Evolutionary conservation across 1,140 invertebrate species (phyloP), one percentile per base, ranked within the genome.

Genomic region (Halesus radiatus): DNA sequence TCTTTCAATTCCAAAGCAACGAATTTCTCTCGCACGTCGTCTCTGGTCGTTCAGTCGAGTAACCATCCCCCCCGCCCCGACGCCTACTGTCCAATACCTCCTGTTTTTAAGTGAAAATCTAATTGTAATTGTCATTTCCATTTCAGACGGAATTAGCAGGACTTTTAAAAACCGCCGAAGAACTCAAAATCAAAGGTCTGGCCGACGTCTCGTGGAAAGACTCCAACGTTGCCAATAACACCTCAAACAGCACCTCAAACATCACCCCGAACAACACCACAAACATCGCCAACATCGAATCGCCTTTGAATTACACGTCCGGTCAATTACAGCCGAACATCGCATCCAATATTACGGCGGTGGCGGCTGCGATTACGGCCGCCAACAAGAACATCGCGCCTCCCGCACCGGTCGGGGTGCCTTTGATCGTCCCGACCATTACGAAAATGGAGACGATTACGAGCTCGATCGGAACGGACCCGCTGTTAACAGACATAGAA

Each of bases 81-180:
- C n/a, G n/a, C n/a, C n/a, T n/a, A n/a, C n/a, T n/a, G n/a, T n/a
- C n/a, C n/a, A n/a, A n/a, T n/a, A n/a, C n/a, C n/a, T n/a, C n/a
- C n/a, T n/a, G n/a, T n/a, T n/a, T n/a, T n/a, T n/a, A n/a, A n/a
- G n/a, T n/a, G n/a, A n/a, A n/a, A n/a, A n/a, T n/a, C n/a, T n/a
- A n/a, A n/a, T n/a, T n/a, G n/a, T 29, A 5, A 29, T 29, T 13
- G 13, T 45, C 62, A 29, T 66, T 66, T 66, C 16, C 37, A 8
- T 68, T 68, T 68, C 70, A 96, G 94, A 94, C 94, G 68, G 94
- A 95, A 86, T 87, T 98, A 64, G 94, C 95, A 16, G 96, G 95
- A 32, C 88, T 98, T 64, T 86, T 98, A 85, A 97, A 97, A 90
- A 97, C 96, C 75, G 97, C 97, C 1, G 96, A 98, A 88, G 96